phyloP scores from a whole-genome alignment of 1,140 invertebrate genomes.

The Phthorimaea operculella region DNA sequence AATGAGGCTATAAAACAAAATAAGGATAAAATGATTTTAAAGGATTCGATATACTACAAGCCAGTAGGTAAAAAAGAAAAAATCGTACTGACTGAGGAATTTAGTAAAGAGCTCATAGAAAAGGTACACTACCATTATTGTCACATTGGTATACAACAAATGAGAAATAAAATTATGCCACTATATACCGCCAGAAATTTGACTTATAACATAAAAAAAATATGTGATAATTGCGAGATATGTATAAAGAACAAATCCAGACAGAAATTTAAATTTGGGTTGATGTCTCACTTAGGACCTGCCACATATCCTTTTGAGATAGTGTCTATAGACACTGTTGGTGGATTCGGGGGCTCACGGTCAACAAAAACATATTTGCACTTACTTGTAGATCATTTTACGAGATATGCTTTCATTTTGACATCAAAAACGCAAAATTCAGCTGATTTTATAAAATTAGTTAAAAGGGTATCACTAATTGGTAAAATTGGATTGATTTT shows the following conservation, averaged over 20 bases:
- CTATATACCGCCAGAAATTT: constrained; percentile 13
- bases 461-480: too few relatives aligned
- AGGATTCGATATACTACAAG: constrained; percentile 19
- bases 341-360: constrained; percentile 11
- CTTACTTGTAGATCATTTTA: constrained; percentile 11
- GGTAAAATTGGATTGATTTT: constrained; percentile 33
- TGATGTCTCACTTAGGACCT: constrained; percentile 29
- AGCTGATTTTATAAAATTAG: constrained; percentile 38
- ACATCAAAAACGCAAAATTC: constrained; percentile 37
- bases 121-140: constrained; percentile 8
- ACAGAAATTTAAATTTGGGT: constrained; percentile 11
- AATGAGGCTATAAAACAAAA: constrained; percentile 12
- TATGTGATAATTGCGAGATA: constrained; percentile 16
- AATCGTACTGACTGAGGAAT: constrained; percentile 13
- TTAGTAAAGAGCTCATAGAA: constrained; percentile 10
- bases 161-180: constrained; percentile 9
- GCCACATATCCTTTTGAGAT: constrained; percentile 4
- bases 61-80: constrained; percentile 6
- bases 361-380: constrained; percentile 15
- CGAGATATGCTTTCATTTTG: constrained; percentile 12
- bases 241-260: constrained; percentile 20
- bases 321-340: constrained; percentile 12
- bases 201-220: constrained; percentile 12
- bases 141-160: constrained; percentile 13
- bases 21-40: constrained; percentile 14